Conservation (phyloP, 1,140 invertebrate genomes). For the Agraylea sexmaculata region DNA sequence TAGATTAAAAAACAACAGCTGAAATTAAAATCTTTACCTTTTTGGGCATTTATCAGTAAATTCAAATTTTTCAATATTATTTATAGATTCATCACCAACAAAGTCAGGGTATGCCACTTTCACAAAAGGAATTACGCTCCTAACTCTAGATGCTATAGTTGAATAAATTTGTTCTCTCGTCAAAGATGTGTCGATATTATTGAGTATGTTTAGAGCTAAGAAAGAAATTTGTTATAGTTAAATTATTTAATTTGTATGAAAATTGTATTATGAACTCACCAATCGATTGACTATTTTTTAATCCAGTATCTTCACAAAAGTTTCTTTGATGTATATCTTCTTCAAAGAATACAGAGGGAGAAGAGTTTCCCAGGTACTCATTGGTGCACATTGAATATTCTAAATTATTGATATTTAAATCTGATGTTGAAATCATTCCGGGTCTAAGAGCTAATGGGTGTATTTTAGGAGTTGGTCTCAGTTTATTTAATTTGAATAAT, state of each 20-base stretch:
- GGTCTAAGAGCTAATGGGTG: slow-evolving; percentile 29
- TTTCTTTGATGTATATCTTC: too few relatives aligned
- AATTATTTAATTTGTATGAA: too few relatives aligned
- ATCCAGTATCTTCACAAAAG: too few relatives aligned
- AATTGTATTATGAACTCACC: too few relatives aligned
- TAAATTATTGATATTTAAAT: slow-evolving; percentile 15
- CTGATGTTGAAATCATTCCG: slow-evolving; percentile 11
- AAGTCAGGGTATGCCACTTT: slow-evolving; percentile 69
- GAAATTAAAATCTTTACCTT: too few relatives aligned
- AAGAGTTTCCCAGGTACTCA: slow-evolving; percentile 12
- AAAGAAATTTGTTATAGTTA: too few relatives aligned
- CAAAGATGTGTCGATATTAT: slow-evolving; percentile 5
- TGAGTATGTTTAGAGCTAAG: slow-evolving; percentile 18
- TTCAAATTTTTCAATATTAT: slow-evolving; percentile 50
- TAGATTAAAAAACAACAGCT: not conserved
- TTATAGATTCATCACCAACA: slow-evolving; percentile 47
- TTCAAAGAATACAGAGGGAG: slow-evolving; percentile 11
- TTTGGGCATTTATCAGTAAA: too few relatives aligned
- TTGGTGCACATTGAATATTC: slow-evolving; percentile 16
- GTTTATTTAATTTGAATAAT: slow-evolving; percentile 36
- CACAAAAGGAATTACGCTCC: slow-evolving; percentile 54
- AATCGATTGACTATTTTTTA: too few relatives aligned
- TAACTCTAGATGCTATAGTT: slow-evolving; percentile 34
- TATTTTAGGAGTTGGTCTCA: slow-evolving; percentile 33
- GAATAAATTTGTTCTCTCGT: slow-evolving; percentile 12